Percentiles rank a stretch among this genome's conserved stretches.
These are phyloP conservation scores for Sycophila texana DNA, from an alignment of 2,888 invertebrate species.

Conservation along the genomic window DNA sequence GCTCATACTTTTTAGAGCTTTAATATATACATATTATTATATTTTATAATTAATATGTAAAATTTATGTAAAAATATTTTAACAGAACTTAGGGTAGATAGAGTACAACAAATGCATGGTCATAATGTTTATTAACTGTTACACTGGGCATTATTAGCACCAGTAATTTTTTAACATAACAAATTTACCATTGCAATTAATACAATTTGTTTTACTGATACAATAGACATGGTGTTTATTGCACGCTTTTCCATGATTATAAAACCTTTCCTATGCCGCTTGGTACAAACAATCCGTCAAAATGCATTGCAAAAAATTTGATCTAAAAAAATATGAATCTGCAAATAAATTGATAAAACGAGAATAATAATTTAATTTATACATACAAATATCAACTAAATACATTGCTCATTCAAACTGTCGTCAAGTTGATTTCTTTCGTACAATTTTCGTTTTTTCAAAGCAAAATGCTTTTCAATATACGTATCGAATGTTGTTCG, in stretches of 20 bases:
- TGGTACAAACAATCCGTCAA: slow-evolving; percentile 69
- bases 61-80: slow-evolving; percentile 3
- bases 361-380: slow-evolving; percentile 69
- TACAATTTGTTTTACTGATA: slow-evolving; percentile 71
- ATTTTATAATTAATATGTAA: no score
- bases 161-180: slow-evolving; percentile 67
- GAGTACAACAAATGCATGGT: slow-evolving; percentile 65
- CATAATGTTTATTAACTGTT: slow-evolving; percentile 71
- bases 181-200: slow-evolving; percentile 70
- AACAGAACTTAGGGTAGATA: slow-evolving; percentile 9
- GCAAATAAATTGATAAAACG: slow-evolving; percentile 68
- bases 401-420: slow-evolving; percentile 60
- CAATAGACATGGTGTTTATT: slow-evolving; percentile 72
- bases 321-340: slow-evolving; percentile 68
- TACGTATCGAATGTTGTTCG: no score
- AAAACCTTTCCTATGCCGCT: slow-evolving; percentile 69
- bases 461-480: slow-evolving; percentile 18
- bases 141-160: slow-evolving; percentile 66
- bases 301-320: slow-evolving; percentile 64
- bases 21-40: slow-evolving; percentile 1
- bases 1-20: slow-evolving; percentile 7
- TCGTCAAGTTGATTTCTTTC: slow-evolving; percentile 33
- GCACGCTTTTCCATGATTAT: slow-evolving; percentile 72
- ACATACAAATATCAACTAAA: slow-evolving; percentile 73
- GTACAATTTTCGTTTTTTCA: slow-evolving; percentile 29